A percentile compares a stretch with the other conserved stretches of the same genome.
phyloP scores from a whole-genome alignment of 1,140 invertebrate species.

The Ganaspis sp. region DNA sequence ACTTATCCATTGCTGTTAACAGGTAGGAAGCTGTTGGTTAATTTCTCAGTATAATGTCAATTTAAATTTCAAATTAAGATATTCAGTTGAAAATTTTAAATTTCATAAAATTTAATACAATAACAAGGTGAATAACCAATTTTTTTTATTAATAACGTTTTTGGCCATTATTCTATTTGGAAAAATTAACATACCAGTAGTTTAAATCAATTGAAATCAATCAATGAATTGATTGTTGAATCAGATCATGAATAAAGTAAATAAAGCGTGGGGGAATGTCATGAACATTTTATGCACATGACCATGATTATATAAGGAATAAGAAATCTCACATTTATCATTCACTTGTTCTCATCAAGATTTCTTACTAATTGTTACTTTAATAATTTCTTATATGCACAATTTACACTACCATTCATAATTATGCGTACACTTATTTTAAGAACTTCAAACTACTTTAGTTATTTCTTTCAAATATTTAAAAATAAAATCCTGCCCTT shows the following conservation, averaged over 20 bases:
- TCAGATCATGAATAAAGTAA: conserved; percentile 9
- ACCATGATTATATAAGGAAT: neutral
- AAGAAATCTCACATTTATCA: neutral
- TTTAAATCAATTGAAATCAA: neutral
- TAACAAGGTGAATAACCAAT: too few species aligned
- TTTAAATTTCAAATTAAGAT: neutral
- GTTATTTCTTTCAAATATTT: too few species aligned
- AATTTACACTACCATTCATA: too few species aligned
- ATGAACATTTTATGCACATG: neutral
- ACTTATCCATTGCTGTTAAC: neutral
- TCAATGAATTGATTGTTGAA: neutral
- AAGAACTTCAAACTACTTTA: too few species aligned
- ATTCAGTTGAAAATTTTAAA: neutral
- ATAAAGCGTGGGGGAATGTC: conserved; percentile 8
- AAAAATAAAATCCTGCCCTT: too few species aligned
- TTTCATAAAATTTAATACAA: neutral
- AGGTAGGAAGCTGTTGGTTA: conserved; percentile 6
- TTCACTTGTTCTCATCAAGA: too few species aligned
- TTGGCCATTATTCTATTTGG: neutral
- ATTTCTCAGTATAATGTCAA: neutral
- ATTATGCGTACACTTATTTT: too few species aligned
- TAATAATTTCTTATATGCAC: too few species aligned
- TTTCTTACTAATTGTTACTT: too few species aligned
- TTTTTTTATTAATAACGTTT: neutral
- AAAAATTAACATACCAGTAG: neutral